Evolutionary conservation across 2,888 invertebrate species (phyloP), one percentile per base, ranked within the genome.

Genomic region (Patella caerulea): DNA sequence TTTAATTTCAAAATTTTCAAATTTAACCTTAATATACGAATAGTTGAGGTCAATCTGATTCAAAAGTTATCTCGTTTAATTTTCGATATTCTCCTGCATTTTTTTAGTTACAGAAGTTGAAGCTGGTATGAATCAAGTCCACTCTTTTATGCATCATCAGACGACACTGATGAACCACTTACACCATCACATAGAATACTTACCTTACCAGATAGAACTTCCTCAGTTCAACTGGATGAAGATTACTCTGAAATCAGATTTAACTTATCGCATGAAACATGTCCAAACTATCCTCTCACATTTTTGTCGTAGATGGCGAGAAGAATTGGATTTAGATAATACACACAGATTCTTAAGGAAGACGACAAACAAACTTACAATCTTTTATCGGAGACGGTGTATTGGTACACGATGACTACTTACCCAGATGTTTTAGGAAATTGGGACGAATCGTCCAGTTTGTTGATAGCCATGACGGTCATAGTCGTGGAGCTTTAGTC

Each of bases 1-100:
- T n/a, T n/a, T n/a, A n/a, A n/a, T n/a, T n/a, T 77, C 15, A 73
- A 73, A 73, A 17, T 77, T 29, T 56, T 73, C 3, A 77, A 74
- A 77, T 14, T 34, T 17, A 2, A 65, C 3, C 29, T 77, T 3
- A 77, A 77, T 19, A 77, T 74, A n/a, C 52, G 59, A 15, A 24
- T 77, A 15, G 77, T 73, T 11, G 59, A 69, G 17, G 52, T 19
- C 14, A 9, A 54, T 12, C 17, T 77, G 45, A 19, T n/a, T n/a
- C n/a, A n/a, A n/a, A n/a, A n/a, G n/a, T n/a, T n/a, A n/a, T n/a
- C n/a, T n/a, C n/a, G n/a, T n/a, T n/a, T n/a, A n/a, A 15, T 65
- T 52, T 65, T 45, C 17, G n/a, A 14, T 65, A 73, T 45, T n/a
- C 74, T 15, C 12, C 29, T 2, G 74, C 73, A 24, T 15, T 77